These are phyloP conservation scores for Notothenia rossii DNA, from an alignment of 2,113 vertebrate species.

Conservation along the genomic window DNA sequence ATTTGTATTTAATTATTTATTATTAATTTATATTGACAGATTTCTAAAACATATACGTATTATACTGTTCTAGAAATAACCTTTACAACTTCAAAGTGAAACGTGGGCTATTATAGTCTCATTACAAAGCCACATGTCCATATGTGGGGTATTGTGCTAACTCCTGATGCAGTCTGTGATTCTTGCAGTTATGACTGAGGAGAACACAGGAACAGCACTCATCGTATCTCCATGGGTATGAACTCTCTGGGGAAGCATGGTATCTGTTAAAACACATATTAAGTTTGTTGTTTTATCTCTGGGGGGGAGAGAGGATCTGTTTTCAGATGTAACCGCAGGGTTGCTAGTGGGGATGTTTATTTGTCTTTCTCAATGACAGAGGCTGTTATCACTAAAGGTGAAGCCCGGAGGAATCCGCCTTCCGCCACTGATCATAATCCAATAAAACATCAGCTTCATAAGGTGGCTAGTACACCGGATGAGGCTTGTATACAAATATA, in stretches of 20 bases:
- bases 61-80: constrained; percentile 47
- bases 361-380: constrained; percentile 73
- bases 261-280: constrained; percentile 75
- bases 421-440: constrained; percentile 54
- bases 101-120: constrained; percentile 43
- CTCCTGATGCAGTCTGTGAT: constrained; percentile 28
- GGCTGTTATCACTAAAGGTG: constrained; percentile 58
- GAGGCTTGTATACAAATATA: constrained; percentile 20
- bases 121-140: constrained; percentile 56
- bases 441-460: constrained; percentile 59
- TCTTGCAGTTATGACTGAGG: constrained; percentile 26
- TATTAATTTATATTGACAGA: too few relatives aligned
- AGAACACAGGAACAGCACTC: constrained; percentile 40
- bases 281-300: constrained; percentile 73
- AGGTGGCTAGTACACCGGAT: constrained; percentile 12
- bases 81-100: constrained; percentile 61
- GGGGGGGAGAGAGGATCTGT: constrained; percentile 67
- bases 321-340: constrained; percentile 68
- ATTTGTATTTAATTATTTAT: too few relatives aligned
- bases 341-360: constrained; percentile 69
- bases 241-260: constrained; percentile 53
- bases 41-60: constrained; percentile 17
- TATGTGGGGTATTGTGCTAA: constrained; percentile 48
- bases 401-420: constrained; percentile 37
- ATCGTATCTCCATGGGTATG: constrained; percentile 25